phyloP scores from a whole-genome alignment of 2,113 vertebrate species.

The Macrotis lagotis region DNA sequence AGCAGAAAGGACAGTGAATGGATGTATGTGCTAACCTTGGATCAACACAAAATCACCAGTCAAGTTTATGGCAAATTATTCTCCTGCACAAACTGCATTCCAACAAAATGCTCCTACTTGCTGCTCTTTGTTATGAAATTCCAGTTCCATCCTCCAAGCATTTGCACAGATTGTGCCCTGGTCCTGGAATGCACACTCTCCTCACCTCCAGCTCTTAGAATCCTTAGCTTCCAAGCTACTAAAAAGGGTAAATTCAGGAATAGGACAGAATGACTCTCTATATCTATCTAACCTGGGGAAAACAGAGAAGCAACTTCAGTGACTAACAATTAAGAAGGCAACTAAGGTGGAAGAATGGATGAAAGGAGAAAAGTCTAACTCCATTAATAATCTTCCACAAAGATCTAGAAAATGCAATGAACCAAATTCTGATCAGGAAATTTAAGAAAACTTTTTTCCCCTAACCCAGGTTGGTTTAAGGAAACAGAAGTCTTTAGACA shows the following conservation, averaged over 20 bases:
- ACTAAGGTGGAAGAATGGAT: not conserved
- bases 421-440: not conserved
- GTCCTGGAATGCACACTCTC: not conserved
- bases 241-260: not conserved
- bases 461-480: too few species aligned
- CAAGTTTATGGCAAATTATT: not conserved
- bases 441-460: too few species aligned
- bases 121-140: not conserved
- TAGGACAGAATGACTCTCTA: not conserved
- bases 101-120: not conserved
- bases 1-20: not conserved
- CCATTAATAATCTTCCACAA: not conserved
- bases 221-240: not conserved
- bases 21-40: not conserved
- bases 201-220: not conserved
- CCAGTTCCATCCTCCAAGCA: not conserved
- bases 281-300: not conserved
- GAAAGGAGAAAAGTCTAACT: not conserved
- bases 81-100: not conserved
- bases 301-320: not conserved
- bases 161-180: not conserved
- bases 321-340: not conserved
- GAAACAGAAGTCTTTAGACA: too few species aligned
- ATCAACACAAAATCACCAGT: not conserved
- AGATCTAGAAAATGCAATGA: not conserved